Conservation (phyloP, 1,140 invertebrate species). For the Gerris buenoi region DNA sequence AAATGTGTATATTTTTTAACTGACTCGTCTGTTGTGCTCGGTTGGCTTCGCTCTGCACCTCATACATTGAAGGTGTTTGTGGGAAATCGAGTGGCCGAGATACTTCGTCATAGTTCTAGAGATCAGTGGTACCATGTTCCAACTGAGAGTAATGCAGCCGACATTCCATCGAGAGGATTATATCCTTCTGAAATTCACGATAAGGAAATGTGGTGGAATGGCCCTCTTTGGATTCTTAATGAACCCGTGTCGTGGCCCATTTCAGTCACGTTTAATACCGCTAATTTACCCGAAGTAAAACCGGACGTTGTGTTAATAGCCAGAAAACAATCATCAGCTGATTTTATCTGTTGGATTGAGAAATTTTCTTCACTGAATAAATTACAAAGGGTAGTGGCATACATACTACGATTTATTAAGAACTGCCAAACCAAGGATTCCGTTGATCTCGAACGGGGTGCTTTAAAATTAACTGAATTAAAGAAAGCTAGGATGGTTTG, state of each 20-base stretch:
- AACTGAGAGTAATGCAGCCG: constrained; percentile 24
- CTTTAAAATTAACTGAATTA: not conserved
- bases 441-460: not conserved
- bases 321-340: not conserved
- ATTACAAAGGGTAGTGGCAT: not conserved
- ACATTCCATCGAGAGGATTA: constrained; percentile 25
- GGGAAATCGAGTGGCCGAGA: constrained; percentile 26
- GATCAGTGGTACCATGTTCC: constrained; percentile 24
- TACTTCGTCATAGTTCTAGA: constrained; percentile 20
- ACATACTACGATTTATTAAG: not conserved
- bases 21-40: constrained; percentile 20
- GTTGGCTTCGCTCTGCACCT: constrained; percentile 14
- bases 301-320: not conserved
- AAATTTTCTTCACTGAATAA: not conserved
- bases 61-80: constrained; percentile 22
- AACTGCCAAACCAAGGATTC: not conserved
- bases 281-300: not conserved
- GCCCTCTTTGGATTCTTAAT: constrained; percentile 17
- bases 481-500: not conserved
- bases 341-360: not conserved
- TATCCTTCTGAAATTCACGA: constrained; percentile 19
- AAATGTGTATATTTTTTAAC: not conserved
- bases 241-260: not conserved
- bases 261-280: not conserved
- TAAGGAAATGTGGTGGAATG: constrained; percentile 26